Evolutionary conservation across 2,797 vertebrate genomes (phyloP).

Genomic region (Sphenopsis melanotis): DNA sequence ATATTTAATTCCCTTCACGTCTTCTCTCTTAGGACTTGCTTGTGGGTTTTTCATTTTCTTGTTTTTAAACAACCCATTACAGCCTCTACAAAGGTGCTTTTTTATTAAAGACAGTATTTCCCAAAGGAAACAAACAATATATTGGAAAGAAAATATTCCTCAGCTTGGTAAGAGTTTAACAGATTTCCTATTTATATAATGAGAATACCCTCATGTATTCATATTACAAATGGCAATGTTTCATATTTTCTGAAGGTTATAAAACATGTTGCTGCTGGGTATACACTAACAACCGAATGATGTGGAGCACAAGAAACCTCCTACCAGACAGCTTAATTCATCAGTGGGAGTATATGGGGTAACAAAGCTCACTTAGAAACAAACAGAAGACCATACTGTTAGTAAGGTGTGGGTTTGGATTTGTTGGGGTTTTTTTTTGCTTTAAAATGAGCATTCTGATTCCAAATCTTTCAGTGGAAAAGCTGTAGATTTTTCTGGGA

Average conservation of each 20-base stretch:
- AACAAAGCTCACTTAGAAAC: not conserved
- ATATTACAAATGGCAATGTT: not conserved
- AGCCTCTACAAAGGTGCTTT: not conserved
- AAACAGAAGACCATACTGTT: not conserved
- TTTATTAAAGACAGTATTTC: constrained; percentile 19
- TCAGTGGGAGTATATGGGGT: not conserved
- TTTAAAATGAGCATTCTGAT: not conserved
- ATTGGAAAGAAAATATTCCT: not conserved
- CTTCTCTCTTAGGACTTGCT: not conserved
- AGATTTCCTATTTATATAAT: not conserved
- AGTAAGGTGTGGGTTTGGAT: not conserved
- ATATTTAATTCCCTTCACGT: not conserved
- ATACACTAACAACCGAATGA: not conserved
- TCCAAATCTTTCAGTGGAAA: not conserved
- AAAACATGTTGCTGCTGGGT: not conserved
- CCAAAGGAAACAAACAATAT: not conserved
- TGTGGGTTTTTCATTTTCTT: not conserved
- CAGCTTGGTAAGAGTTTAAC: not conserved
- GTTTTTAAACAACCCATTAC: not conserved
- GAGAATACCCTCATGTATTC: not conserved
- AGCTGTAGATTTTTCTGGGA: not conserved
- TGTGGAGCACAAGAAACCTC: not conserved
- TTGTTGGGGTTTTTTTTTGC: not conserved
- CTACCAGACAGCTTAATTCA: not conserved
- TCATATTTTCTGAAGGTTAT: not conserved